phyloP scores from a whole-genome alignment of 2,888 invertebrate genomes.

The Mesochorus sp. region DNA sequence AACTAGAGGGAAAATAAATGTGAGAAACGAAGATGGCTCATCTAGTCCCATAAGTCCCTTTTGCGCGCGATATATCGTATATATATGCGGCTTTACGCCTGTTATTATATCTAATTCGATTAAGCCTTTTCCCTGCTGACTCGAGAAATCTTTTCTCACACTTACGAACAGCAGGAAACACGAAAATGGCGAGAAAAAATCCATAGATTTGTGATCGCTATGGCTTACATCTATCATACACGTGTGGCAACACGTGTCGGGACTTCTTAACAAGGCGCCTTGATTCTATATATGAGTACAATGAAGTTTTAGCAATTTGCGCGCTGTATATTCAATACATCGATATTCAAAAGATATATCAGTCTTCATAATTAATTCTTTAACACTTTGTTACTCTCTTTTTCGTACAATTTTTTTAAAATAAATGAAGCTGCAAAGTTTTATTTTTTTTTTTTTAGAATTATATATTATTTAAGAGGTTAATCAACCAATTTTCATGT shows the following conservation, averaged over 20 bases:
- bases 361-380: no score
- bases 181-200: conserved; percentile 12
- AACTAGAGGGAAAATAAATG: background rate
- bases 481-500: no score
- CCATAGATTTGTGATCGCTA: conserved; percentile 31
- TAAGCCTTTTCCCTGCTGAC: conserved; percentile 16
- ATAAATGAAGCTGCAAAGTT: no score
- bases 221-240: conserved; percentile 4
- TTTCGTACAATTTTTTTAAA: no score
- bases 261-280: conserved; percentile 24
- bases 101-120: conserved; percentile 37
- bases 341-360: background rate
- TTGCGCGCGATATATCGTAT: no score
- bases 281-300: background rate
- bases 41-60: conserved; percentile 23
- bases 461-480: no score
- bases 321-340: background rate
- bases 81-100: conserved; percentile 4
- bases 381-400: no score
- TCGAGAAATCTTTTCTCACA: conserved; percentile 6
- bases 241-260: conserved; percentile 37
- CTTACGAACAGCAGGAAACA: conserved; percentile 18
- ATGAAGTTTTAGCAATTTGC: background rate
- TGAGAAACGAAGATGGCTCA: background rate
- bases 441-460: no score